These are phyloP conservation scores for Onthophagus sagittarius DNA, from an alignment of 2,888 invertebrate genomes.

Conservation along the genomic window DNA sequence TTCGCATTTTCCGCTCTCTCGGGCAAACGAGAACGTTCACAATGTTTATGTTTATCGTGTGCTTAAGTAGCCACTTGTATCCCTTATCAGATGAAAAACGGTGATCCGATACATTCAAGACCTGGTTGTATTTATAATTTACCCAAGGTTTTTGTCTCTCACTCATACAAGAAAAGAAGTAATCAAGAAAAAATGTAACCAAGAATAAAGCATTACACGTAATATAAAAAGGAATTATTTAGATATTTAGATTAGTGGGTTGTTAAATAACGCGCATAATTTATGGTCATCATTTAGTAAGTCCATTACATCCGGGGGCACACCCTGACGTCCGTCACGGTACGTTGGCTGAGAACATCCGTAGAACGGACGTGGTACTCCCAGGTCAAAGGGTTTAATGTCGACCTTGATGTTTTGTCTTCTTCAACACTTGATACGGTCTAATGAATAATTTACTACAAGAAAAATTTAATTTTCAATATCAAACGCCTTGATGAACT, in stretches of 20 bases:
- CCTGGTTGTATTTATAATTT: background rate
- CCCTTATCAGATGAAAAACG: background rate
- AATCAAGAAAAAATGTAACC: too few species aligned
- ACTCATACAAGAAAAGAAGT: too few species aligned
- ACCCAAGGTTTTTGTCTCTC: too few species aligned
- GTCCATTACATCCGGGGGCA: slow-evolving; percentile 8
- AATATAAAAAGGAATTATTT: too few species aligned
- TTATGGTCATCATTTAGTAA: slow-evolving; percentile 5
- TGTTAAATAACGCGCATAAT: background rate
- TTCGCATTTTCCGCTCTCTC: background rate
- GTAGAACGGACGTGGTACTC: background rate
- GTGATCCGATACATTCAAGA: background rate
- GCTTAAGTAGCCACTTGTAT: background rate
- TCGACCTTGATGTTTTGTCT: slow-evolving; percentile 1
- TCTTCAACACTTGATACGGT: background rate
- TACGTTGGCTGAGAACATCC: slow-evolving; percentile 9
- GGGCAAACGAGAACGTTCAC: background rate
- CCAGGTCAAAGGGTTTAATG: slow-evolving; percentile 7
- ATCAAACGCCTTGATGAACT: too few species aligned
- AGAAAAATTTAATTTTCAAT: too few species aligned
- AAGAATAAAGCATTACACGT: too few species aligned
- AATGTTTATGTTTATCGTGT: background rate
- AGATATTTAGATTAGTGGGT: too few species aligned
- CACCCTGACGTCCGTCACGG: slow-evolving; percentile 8
- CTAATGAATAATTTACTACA: background rate